These are phyloP conservation scores for Ptychobarbus kaznakovi DNA, from an alignment of 2,797 vertebrate species.

Conservation along the genomic window DNA sequence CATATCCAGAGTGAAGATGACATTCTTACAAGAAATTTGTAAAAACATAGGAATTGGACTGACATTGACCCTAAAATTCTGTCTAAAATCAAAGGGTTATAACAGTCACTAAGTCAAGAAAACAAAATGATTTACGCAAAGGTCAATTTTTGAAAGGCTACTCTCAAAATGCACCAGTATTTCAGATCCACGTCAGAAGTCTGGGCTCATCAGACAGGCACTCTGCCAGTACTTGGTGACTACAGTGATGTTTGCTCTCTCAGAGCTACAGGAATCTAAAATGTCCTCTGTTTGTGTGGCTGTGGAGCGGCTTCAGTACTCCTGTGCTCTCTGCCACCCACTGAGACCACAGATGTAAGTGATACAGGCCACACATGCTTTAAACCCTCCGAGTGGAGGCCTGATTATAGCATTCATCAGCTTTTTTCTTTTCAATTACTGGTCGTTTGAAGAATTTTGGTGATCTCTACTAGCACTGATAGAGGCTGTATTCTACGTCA, in stretches of 20 bases:
- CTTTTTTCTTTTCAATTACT: slow-evolving; percentile 6
- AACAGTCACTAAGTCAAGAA: neutral
- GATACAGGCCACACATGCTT: slow-evolving; percentile 40
- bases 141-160: neutral
- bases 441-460: slow-evolving; percentile 17
- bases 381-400: slow-evolving; percentile 55
- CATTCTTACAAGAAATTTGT: neutral
- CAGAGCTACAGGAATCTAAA: slow-evolving; percentile 75
- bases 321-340: slow-evolving; percentile 57
- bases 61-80: neutral
- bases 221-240: slow-evolving; percentile 16
- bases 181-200: neutral
- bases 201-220: neutral
- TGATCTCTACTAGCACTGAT: neutral
- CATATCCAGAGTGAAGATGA: neutral
- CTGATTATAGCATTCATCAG: slow-evolving; percentile 62
- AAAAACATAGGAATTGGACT: neutral
- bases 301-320: slow-evolving; percentile 51
- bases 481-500: neutral
- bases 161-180: neutral
- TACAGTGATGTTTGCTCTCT: slow-evolving; percentile 75
- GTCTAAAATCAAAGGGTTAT: neutral
- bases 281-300: slow-evolving; percentile 62
- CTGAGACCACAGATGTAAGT: slow-evolving; percentile 48
- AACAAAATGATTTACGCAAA: neutral